Evolutionary conservation across 2,888 invertebrate species (phyloP).

Genomic region (Molanna angustata): DNA sequence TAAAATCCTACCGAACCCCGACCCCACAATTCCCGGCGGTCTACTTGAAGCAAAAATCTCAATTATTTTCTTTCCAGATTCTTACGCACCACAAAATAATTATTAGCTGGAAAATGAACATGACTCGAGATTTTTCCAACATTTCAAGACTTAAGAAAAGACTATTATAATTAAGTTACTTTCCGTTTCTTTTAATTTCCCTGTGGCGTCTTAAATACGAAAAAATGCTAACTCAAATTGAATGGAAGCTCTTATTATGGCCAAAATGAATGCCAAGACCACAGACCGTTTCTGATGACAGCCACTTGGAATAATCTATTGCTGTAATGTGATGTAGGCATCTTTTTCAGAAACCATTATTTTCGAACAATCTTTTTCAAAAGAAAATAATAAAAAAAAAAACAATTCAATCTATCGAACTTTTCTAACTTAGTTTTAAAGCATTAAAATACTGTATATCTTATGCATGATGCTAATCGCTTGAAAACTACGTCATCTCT

Average conservation of each 20-base stretch:
- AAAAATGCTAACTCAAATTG: conserved; percentile 29
- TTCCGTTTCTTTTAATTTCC: conserved; percentile 50
- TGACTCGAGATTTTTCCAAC: conserved; percentile 41
- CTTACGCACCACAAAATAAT: conserved; percentile 59
- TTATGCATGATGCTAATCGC: too few relatives aligned
- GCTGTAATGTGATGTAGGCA: too few relatives aligned
- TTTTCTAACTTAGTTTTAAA: too few relatives aligned
- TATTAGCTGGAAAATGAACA: conserved; percentile 54
- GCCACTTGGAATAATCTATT: conserved; percentile 4
- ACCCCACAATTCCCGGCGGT: conserved; percentile 30
- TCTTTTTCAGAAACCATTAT: too few relatives aligned
- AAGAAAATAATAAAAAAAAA: too few relatives aligned
- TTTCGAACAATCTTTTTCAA: too few relatives aligned
- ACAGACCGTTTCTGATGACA: conserved; percentile 11
- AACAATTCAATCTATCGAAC: too few relatives aligned
- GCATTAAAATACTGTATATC: too few relatives aligned
- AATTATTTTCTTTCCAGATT: conserved; percentile 47
- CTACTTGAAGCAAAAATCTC: conserved; percentile 34
- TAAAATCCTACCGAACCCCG: too few relatives aligned
- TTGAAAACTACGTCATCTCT: too few relatives aligned
- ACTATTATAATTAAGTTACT: conserved; percentile 34
- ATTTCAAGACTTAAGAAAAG: conserved; percentile 30
- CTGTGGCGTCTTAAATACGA: conserved; percentile 35
- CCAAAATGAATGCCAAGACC: conserved; percentile 12
- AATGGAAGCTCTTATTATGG: conserved; percentile 27